Percentiles rank a stretch among this genome's conserved stretches.
phyloP scores from a whole-genome alignment of 1,140 invertebrate genomes.

The Triops cancriformis region DNA sequence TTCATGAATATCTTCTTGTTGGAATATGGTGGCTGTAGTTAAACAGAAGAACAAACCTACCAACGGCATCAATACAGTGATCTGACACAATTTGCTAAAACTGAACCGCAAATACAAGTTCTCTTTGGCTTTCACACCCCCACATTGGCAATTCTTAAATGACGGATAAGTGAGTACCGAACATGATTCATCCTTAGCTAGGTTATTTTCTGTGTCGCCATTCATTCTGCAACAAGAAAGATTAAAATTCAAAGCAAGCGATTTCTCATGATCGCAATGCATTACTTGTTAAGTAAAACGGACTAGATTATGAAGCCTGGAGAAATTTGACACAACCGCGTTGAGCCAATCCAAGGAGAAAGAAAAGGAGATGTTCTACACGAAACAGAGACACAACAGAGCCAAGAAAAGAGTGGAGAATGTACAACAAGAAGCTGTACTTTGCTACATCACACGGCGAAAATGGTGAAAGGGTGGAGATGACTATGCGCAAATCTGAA shows the following conservation, averaged over 20 bases:
- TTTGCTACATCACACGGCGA: background rate
- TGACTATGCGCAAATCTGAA: background rate
- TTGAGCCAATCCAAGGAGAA: background rate
- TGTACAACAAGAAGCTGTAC: background rate
- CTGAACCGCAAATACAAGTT: slow-evolving; percentile 45
- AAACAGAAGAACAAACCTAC: slow-evolving; percentile 74
- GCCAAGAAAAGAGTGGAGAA: background rate
- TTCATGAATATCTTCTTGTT: slow-evolving; percentile 83
- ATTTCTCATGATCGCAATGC: background rate
- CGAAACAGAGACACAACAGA: background rate
- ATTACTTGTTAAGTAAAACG: background rate
- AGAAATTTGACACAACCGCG: background rate
- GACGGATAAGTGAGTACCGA: background rate
- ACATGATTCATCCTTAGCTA: background rate
- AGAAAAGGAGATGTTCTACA: background rate
- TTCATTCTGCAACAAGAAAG: background rate
- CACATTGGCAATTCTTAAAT: background rate
- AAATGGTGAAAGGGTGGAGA: background rate
- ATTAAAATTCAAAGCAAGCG: background rate
- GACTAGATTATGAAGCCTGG: background rate
- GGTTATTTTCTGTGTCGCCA: background rate
- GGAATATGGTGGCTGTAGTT: slow-evolving; percentile 74
- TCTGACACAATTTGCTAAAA: slow-evolving; percentile 61
- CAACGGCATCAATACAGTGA: slow-evolving; percentile 69
- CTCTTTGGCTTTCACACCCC: slow-evolving; percentile 22